Conservation (phyloP, 2,888 invertebrate genomes). For the Oligia fasciuncula region DNA sequence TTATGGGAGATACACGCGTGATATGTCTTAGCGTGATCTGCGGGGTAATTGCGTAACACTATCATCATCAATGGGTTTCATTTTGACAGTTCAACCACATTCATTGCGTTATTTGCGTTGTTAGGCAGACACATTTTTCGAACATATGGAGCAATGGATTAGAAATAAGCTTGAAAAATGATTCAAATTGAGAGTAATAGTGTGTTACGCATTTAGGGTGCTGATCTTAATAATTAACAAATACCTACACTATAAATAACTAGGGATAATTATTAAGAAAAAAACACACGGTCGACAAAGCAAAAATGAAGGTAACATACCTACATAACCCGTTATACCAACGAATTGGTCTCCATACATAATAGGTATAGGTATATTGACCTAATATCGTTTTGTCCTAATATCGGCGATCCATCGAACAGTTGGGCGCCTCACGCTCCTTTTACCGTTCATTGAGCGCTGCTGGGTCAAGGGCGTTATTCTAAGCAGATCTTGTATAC, state of each 20-base stretch:
- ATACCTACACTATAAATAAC: neutral
- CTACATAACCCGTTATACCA: neutral
- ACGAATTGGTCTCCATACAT: conserved; percentile 6
- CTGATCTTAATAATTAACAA: neutral
- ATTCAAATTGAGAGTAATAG: neutral
- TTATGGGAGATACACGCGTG: neutral
- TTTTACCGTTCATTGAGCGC: conserved; percentile 19
- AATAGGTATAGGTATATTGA: conserved; percentile 27
- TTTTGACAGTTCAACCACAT: too few relatives aligned
- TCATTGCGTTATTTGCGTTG: too few relatives aligned
- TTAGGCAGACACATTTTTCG: too few relatives aligned
- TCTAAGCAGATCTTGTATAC: neutral
- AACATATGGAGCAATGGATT: too few relatives aligned
- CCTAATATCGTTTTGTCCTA: conserved; percentile 33
- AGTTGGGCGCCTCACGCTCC: conserved; percentile 20
- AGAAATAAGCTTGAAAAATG: too few relatives aligned
- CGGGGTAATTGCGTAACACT: too few relatives aligned
- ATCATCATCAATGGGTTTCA: too few relatives aligned
- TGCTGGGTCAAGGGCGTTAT: conserved; percentile 35
- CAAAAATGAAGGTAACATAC: neutral
- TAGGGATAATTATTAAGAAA: neutral
- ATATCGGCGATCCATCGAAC: conserved; percentile 36
- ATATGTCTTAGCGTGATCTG: too few relatives aligned
- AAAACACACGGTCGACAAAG: neutral
- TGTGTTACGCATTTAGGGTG: neutral